Evolutionary conservation across 2,888 invertebrate species (phyloP).

Genomic region (Lochmaea capreae): DNA sequence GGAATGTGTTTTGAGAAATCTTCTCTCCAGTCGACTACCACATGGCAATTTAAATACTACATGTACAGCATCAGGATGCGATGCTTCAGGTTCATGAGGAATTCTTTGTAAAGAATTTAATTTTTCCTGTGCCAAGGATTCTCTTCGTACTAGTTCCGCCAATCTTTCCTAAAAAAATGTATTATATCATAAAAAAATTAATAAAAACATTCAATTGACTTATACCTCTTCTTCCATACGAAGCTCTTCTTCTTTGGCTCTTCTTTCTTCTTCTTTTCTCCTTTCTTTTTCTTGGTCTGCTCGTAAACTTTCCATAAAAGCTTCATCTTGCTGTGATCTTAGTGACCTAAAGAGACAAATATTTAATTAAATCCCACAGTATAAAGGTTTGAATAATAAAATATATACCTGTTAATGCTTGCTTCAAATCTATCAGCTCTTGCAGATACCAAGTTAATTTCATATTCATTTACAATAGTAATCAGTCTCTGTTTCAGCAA

Average conservation of each 20-base stretch:
- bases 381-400: constrained; percentile 57
- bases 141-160: constrained; percentile 65
- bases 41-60: constrained; percentile 92
- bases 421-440: constrained; percentile 80
- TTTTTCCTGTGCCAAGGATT: constrained; percentile 76
- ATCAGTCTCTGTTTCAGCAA: constrained; percentile 79
- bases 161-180: constrained; percentile 59
- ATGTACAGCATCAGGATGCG: constrained; percentile 78
- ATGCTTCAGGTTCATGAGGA: constrained; percentile 81
- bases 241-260: constrained; percentile 69
- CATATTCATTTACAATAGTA: constrained; percentile 85
- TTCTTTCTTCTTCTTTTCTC: constrained; percentile 71
- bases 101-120: constrained; percentile 74
- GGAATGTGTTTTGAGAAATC: constrained; percentile 85
- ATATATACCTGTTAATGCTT: constrained; percentile 59
- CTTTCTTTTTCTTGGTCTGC: constrained; percentile 97
- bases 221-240: constrained; percentile 60
- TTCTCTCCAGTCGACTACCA: constrained; percentile 87
- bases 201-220: constrained; percentile 14
- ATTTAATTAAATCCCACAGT: neutral
- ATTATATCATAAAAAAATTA: neutral
- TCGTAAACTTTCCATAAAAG: constrained; percentile 89
- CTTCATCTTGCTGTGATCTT: constrained; percentile 92
- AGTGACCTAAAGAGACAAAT: constrained; percentile 72
- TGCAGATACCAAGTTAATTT: constrained; percentile 86